These are phyloP conservation scores for Malurus elegans DNA, from an alignment of 2,113 vertebrate species.

Conservation along the genomic window DNA sequence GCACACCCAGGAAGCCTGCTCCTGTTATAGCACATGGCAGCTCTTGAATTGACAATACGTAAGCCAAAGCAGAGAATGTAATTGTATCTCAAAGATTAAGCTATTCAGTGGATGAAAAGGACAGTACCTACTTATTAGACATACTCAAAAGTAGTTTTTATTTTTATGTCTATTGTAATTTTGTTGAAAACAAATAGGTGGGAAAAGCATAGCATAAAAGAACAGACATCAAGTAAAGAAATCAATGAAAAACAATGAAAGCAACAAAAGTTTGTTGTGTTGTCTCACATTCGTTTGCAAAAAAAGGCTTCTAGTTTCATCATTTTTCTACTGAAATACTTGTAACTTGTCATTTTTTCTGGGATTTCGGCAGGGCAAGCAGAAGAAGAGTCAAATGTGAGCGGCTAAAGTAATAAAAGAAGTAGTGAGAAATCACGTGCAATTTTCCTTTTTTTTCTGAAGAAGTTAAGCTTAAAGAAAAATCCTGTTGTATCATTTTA, in stretches of 20 bases:
- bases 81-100: background rate
- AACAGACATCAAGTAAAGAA: background rate
- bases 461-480: background rate
- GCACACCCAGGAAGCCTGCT: conserved; percentile 87
- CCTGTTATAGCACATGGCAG: conserved; percentile 66
- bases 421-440: background rate
- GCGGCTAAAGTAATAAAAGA: background rate
- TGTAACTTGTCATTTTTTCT: background rate
- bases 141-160: background rate
- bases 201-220: background rate
- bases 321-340: background rate
- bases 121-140: background rate
- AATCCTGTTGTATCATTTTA: background rate
- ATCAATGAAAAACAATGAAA: background rate
- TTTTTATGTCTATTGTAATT: background rate
- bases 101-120: background rate
- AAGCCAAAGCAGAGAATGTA: background rate
- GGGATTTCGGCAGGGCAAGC: background rate
- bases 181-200: background rate
- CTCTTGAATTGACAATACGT: background rate
- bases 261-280: background rate
- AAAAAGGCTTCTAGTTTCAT: background rate
- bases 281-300: background rate
- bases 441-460: background rate
- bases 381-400: background rate